phyloP scores from a whole-genome alignment of 1,140 invertebrate genomes.

The Mylabris phalerata region DNA sequence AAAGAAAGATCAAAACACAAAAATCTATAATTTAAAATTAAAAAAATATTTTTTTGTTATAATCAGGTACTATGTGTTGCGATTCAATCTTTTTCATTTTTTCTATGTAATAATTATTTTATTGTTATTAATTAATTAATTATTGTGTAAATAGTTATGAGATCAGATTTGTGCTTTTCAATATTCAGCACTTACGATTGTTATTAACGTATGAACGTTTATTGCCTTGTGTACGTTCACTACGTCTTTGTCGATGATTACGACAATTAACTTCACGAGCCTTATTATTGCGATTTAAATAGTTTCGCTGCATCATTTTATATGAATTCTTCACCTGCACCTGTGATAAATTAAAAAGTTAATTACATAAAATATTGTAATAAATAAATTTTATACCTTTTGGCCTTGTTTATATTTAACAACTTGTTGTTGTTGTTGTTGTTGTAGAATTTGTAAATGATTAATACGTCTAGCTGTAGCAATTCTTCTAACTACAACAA shows the following conservation, averaged over 20 bases:
- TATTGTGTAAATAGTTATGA: conserved; percentile 15
- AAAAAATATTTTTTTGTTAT: not conserved
- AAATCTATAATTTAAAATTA: not conserved
- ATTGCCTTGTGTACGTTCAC: conserved; percentile 54
- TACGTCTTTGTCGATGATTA: conserved; percentile 55
- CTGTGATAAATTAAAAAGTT: conserved; percentile 33
- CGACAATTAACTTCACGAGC: conserved; percentile 56
- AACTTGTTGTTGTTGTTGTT: conserved; percentile 21
- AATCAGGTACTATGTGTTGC: not conserved
- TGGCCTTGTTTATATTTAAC: conserved; percentile 25
- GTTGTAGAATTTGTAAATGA: conserved; percentile 15
- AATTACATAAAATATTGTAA: not conserved
- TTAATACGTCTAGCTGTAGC: not conserved
- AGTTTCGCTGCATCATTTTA: conserved; percentile 50
- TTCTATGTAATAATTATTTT: not conserved
- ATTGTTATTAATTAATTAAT: conserved; percentile 1
- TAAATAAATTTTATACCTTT: conserved; percentile 20
- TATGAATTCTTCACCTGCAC: conserved; percentile 47
- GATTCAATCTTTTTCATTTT: not conserved
- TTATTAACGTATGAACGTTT: conserved; percentile 59
- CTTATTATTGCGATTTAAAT: conserved; percentile 58
- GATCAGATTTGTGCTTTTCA: conserved; percentile 28
- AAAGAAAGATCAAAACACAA: not conserved
- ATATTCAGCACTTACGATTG: conserved; percentile 61
- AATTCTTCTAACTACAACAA: conserved; percentile 5